These are phyloP conservation scores for Scotopteryx bipunctaria DNA, from an alignment of 2,888 invertebrate species.

Conservation along the genomic window DNA sequence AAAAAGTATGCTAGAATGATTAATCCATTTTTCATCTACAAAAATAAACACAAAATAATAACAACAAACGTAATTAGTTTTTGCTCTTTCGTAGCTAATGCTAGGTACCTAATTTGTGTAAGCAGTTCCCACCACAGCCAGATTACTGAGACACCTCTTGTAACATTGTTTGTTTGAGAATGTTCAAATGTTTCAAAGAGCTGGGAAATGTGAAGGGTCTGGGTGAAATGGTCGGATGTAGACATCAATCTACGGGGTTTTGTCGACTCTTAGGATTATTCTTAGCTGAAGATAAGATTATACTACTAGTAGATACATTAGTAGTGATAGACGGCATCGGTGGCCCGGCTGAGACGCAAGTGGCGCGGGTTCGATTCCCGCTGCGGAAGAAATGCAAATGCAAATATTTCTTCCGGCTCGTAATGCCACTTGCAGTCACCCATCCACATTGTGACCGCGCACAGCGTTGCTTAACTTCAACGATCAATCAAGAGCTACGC, in stretches of 20 bases:
- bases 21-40: too few species aligned
- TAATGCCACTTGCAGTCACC: too few species aligned
- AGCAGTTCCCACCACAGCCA: slow-evolving; percentile 27
- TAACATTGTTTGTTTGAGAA: slow-evolving; percentile 6
- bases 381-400: too few species aligned
- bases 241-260: slow-evolving; percentile 17
- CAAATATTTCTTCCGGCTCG: too few species aligned
- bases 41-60: background rate
- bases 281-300: slow-evolving; percentile 1
- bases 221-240: slow-evolving; percentile 11
- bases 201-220: slow-evolving; percentile 18
- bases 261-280: slow-evolving; percentile 6
- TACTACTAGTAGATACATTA: too few species aligned
- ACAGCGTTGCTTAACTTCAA: too few species aligned
- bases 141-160: slow-evolving; percentile 6
- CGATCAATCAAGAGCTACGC: too few species aligned
- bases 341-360: too few species aligned
- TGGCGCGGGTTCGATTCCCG: too few species aligned
- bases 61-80: slow-evolving; percentile 31
- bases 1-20: too few species aligned
- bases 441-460: too few species aligned
- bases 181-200: slow-evolving; percentile 8
- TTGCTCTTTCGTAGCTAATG: slow-evolving; percentile 32
- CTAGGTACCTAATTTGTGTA: slow-evolving; percentile 37
- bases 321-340: too few species aligned